Base-by-base conservation (phyloP, 1,140 invertebrate genomes). In the Trichogramma pretiosum region DNA sequence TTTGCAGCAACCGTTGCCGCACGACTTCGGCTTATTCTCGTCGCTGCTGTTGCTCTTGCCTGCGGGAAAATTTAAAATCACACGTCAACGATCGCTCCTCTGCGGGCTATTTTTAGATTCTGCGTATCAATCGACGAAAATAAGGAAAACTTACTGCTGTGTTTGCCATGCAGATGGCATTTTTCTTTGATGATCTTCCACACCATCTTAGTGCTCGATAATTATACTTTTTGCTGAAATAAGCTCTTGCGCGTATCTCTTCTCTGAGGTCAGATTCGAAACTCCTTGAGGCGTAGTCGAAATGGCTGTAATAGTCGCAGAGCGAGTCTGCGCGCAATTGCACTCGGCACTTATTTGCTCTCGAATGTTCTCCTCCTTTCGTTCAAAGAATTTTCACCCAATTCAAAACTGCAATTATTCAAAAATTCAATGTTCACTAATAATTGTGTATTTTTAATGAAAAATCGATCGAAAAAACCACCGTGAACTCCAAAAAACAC, bases 101-200 rank as follows among this genome's bases (percentile, higher is more conserved):
- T 14, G 3, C 18, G 36, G 9, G 37, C 38, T 47, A 18, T 16
- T 45, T 50, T 50, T 18, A 5, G n/a, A n/a, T n/a, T n/a, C n/a
- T n/a, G n/a, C n/a, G n/a, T n/a, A n/a, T n/a, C n/a, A n/a, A n/a
- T n/a, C n/a, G n/a, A n/a, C n/a, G n/a, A n/a, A n/a, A n/a, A n/a
- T n/a, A n/a, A n/a, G n/a, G n/a, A 38, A 32, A 32, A 41, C 48
- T 59, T 60, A 58, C 61, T 56, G 48, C 46, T 19, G 48, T 57
- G 58, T n/a, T 37, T 54, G 16, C 56, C 42, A 35, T n/a, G n/a
- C n/a, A 55, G 46, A 48, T 58, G 52, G 56, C 45, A 56, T 38
- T 59, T 59, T 17, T 46, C 46, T 47, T 62, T 63, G 11, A 62
- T 55, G 2, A 47, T 35, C 11, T 58, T 56, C 63, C 63, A 65